Base-by-base conservation (phyloP, 1,140 invertebrate species). In the Zaprionus tsacasi region DNA sequence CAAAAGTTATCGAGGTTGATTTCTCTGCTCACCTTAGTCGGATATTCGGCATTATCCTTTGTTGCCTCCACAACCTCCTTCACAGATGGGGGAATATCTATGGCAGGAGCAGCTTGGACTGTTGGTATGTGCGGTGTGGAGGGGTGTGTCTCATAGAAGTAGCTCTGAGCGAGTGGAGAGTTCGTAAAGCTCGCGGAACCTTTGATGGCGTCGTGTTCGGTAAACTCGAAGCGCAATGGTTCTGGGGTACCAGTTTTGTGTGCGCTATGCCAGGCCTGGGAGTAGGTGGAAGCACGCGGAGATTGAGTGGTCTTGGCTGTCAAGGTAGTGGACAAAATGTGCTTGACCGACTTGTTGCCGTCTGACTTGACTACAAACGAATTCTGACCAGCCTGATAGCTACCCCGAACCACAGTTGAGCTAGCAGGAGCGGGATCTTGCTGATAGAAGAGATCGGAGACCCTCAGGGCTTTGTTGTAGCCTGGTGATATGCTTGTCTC, bases 161-260 rank as follows among this genome's bases (percentile, higher is more conserved):
- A 81, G 21, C 78, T 69, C 21, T 76, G 74, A 4, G 63, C 70
- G 5, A 75, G 70, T 3, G 86, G 86, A 0, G 85, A 72, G 40
- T 78, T 75, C 1, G 91, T 92, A 35, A 81, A 92, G 35, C 82
- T 88, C 33, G 88, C 68, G 1, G 76, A 71, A 6, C 91, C 86
- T 8, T 69, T 66, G 17, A 88, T 89, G 6, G 91, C 91, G 58
- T 92, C 91, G 6, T 78, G 82, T 52, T 92, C 91, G 0, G 91
- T 92, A 57, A 92, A 92, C 68, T 92, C 91, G 30, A 92, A 92
- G 17, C 91, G 64, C n/a, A 90, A 15, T 0, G 91, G 91, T 40
- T 89, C 91, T 3, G 87, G 87, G 0, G 87, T 91, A 7, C 65
- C 78, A 4, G 67, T 79, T 11, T 76, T 81, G 10, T 72, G 69